Evolutionary conservation across 2,113 vertebrate genomes (phyloP).

Genomic region (Asarcornis scutulata): DNA sequence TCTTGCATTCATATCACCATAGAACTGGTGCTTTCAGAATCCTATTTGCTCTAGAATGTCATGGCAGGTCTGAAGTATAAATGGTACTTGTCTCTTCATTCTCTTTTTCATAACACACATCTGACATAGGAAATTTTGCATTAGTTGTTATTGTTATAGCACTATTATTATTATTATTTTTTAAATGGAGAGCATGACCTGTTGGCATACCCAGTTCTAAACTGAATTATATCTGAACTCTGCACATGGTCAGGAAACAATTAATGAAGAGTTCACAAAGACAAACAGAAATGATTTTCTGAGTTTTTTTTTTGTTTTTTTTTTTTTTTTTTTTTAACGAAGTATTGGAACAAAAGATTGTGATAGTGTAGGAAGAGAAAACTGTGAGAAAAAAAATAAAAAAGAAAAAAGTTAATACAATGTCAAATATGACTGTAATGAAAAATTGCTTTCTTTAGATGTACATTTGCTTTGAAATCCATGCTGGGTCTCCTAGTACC

Average conservation of each 20-base stretch:
- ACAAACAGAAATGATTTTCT: neutral
- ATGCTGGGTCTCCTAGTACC: conserved; percentile 46
- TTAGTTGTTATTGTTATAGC: neutral
- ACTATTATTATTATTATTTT: neutral
- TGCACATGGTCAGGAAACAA: neutral
- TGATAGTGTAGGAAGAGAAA: neutral
- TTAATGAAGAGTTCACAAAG: neutral
- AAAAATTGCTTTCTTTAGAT: conserved; percentile 60
- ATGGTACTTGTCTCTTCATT: neutral
- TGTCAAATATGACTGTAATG: conserved; percentile 1
- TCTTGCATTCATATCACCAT: neutral
- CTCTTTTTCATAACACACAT: neutral
- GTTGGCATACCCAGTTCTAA: neutral
- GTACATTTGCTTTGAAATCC: conserved; percentile 63
- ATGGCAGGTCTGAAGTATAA: neutral
- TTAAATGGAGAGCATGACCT: neutral
- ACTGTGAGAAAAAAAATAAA: neutral
- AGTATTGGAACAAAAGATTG: neutral
- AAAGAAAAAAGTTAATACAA: neutral
- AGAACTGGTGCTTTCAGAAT: neutral
- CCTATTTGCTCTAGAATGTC: neutral
- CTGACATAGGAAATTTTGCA: neutral
- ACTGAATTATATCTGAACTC: neutral
- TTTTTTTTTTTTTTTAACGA: neutral
- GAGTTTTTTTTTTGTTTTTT: neutral